Evolutionary conservation across 2,113 vertebrate genomes (phyloP), one percentile per base, ranked within the genome.

Genomic region (Hemibagrus wyckioides): DNA sequence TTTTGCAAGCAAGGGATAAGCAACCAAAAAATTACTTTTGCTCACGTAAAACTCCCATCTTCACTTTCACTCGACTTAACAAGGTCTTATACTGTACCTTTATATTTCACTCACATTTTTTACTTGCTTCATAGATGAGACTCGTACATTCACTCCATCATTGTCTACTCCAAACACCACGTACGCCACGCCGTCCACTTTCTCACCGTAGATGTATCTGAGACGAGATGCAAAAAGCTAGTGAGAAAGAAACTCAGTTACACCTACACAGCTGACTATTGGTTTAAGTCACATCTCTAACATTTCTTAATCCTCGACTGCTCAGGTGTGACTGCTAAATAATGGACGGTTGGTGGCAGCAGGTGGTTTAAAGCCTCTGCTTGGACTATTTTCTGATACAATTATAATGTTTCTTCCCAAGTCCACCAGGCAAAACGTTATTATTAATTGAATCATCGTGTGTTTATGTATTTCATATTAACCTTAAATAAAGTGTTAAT

Each of bases 161-260:
- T 88, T 79, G 86, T 91, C 92, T n/a, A 95, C 91, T 84, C 95
- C 95, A 83, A 96, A 96, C 91, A 94, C 90, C 50, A 96, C 93
- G 1, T 95, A 95, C 4, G 95, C 95, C 0, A 88, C 93, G 8
- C 95, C 95, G 76, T 92, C 84, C 4, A 96, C 95, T 0, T 91
- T 91, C 87, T 94, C 56, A 0, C 93, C 94, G 25, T 94, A 95
- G 83, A 95, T 75, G 86, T 95, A 95, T 10, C 95, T 96, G 85
- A 77, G 14, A 6, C 50, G 52, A 9, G 28, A 52, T 30, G 7
- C 6, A 3, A 77, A 28, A 50, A 77, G 44, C 44, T 52, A 1
- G 8, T 52, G 13, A 2, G 25, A 28, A 28, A 48, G 13, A 15
- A 6, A 48, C 19, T 48, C 44, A 28, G 0, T 75, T 75, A 15